phyloP scores from a whole-genome alignment of 2,113 vertebrate genomes.

The Oncorhynchus gorbuscha region DNA sequence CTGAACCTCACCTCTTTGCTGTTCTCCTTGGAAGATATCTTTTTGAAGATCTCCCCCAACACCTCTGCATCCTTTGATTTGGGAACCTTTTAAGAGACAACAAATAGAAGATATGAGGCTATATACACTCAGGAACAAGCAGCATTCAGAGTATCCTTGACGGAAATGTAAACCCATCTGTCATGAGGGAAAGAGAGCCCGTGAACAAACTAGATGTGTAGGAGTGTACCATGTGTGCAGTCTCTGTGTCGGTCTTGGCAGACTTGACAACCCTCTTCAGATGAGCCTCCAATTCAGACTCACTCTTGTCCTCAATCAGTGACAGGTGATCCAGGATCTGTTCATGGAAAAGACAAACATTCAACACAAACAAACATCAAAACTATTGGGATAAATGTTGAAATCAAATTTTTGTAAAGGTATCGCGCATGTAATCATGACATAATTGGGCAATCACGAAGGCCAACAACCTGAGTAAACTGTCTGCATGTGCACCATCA shows the following conservation, averaged over 20 bases:
- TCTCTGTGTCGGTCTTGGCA: not conserved
- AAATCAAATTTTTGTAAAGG: not conserved
- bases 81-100: conserved; percentile 46
- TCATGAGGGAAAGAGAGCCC: not conserved
- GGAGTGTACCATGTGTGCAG: not conserved
- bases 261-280: conserved; percentile 83
- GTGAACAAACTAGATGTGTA: not conserved
- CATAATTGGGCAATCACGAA: too few species aligned
- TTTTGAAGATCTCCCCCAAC: conserved; percentile 90
- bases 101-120: too few species aligned
- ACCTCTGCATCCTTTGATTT: conserved; percentile 86
- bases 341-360: not conserved
- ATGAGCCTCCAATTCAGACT: conserved; percentile 85
- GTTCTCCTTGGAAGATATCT: conserved; percentile 89
- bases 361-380: not conserved
- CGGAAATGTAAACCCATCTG: too few species aligned
- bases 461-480: too few species aligned
- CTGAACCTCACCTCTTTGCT: conserved; percentile 77
- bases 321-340: conserved; percentile 88
- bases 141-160: not conserved
- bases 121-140: not conserved
- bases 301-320: conserved; percentile 88
- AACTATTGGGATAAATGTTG: not conserved
- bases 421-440: not conserved
- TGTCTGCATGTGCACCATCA: too few species aligned